Evolutionary conservation across 2,797 vertebrate species (phyloP), one percentile per base, ranked within the genome.

Genomic region (Saxicola maurus): DNA sequence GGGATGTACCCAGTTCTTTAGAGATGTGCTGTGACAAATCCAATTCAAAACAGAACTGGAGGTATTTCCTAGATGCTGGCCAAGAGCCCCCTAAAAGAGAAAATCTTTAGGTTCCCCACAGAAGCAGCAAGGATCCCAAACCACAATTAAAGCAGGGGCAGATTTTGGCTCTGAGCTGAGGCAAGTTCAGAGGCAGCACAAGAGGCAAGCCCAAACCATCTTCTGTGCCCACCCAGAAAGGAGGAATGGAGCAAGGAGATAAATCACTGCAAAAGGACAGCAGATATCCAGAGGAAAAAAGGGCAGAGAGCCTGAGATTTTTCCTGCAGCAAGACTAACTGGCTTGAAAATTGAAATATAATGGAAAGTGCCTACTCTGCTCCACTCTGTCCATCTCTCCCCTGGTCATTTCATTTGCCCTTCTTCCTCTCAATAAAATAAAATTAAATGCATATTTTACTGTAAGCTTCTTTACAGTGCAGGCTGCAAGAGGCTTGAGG

Each of bases 251-350:
- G 10, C 8, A 53, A 78, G 30, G 14, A 77, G 69, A 42, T 19
- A 66, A 87, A 64, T 65, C 62, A 52, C 45, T 31, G 78, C 61
- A 73, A 69, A 59, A 80, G 74, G 62, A 48, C 61, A 91, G 83
- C 93, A 95, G 92, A 87, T 92, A 55, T 67, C 79, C 43, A 30
- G 43, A 60, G 40, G 30, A 25, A 33, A 62, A 61, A 45, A 55
- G 17, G 24, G 31, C 65, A 82, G 51, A 75, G 33, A 33, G 61
- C n/a, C 46, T 11, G 20, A 76, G 52, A 89, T 94, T 92, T 89
- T 91, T 94, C 87, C 89, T 94, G 82, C 81, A 87, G 91, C 75
- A 94, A 89, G 61, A 71, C 82, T 90, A 92, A 93, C 72, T 78
- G 24, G 83, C 86, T 82, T 95, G 83, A 91, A 66, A 82, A 96